These are phyloP conservation scores for Ariopsis seemanni DNA, from an alignment of 2,113 vertebrate species.

Conservation along the genomic window DNA sequence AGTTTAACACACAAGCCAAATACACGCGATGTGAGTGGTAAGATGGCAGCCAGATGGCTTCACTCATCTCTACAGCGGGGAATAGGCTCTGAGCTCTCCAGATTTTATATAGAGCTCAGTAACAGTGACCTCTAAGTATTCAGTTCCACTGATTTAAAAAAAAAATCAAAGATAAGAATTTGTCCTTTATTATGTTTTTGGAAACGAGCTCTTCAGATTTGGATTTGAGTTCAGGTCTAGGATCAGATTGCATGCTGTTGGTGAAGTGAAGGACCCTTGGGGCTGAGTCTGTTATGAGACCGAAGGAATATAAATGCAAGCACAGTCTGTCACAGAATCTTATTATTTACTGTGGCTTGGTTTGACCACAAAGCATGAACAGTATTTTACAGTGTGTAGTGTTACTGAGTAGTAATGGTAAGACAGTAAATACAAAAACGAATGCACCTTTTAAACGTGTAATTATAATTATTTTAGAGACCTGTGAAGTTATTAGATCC, in stretches of 20 bases:
- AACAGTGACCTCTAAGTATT: not conserved
- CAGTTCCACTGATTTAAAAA: not conserved
- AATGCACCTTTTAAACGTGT: not conserved
- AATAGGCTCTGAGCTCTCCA: too few relatives aligned
- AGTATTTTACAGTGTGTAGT: not conserved
- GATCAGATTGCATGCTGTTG: not conserved
- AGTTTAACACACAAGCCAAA: too few relatives aligned
- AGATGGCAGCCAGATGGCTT: too few relatives aligned
- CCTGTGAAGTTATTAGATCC: not conserved
- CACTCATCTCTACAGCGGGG: too few relatives aligned
- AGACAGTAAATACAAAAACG: not conserved
- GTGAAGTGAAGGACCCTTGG: not conserved
- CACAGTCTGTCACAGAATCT: not conserved
- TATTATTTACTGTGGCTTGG: not conserved
- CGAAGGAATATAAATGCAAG: not conserved
- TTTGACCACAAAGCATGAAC: not conserved
- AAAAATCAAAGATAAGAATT: not conserved
- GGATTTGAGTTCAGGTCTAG: not conserved
- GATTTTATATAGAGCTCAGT: too few relatives aligned
- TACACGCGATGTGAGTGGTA: too few relatives aligned
- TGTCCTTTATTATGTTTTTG: not conserved
- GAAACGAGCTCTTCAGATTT: not conserved
- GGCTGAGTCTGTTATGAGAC: not conserved
- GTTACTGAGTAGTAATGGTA: not conserved
- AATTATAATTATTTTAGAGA: not conserved